phyloP scores from a whole-genome alignment of 2,888 invertebrate genomes.

The Synergus laeviventris region DNA sequence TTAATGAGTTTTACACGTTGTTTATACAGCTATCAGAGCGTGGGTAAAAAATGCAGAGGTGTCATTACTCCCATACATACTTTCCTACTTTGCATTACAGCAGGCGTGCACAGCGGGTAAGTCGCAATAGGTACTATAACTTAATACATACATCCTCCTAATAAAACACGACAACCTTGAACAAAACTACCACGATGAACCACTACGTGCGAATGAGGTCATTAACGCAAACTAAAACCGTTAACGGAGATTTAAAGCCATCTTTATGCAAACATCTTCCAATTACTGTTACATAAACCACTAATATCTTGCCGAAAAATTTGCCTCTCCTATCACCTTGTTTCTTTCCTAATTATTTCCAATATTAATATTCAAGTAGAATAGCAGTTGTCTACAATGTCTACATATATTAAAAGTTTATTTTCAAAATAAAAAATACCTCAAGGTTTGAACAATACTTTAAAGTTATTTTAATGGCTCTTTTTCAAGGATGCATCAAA shows the following conservation, averaged over 20 bases:
- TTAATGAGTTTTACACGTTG: constrained; percentile 18
- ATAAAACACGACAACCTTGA: constrained; percentile 35
- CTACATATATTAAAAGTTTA: background rate
- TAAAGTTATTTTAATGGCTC: background rate
- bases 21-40: constrained; percentile 13
- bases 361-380: background rate
- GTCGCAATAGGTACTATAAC: constrained; percentile 30
- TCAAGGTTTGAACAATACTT: background rate
- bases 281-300: background rate
- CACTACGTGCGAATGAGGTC: constrained; percentile 32
- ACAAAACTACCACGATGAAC: background rate
- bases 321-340: background rate
- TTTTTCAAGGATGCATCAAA: background rate
- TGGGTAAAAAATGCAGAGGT: constrained; percentile 33
- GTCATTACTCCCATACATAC: constrained; percentile 38
- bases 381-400: too few relatives aligned
- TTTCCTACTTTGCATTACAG: constrained; percentile 36
- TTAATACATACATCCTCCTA: constrained; percentile 13
- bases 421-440: background rate
- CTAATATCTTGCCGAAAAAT: background rate
- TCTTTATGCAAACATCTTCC: background rate
- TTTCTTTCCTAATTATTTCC: background rate
- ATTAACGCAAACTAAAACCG: constrained; percentile 12
- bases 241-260: background rate
- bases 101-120: constrained; percentile 8